Base-by-base conservation (phyloP, 2,888 invertebrate species). In the Hemistola chrysoprasaria region DNA sequence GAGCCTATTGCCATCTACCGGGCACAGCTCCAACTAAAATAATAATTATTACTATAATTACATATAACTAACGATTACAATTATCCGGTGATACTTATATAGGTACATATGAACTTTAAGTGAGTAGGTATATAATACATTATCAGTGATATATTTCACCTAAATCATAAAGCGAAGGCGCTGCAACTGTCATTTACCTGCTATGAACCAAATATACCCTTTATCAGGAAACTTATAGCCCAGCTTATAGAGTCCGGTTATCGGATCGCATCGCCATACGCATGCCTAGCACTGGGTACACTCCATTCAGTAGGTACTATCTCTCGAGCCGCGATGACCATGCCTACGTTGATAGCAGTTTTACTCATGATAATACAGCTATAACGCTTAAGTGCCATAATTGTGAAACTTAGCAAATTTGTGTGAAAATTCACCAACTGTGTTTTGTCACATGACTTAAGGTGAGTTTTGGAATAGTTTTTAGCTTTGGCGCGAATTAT, bases 261-360 rank as follows among this genome's bases (percentile, higher is more conserved):
- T 34, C 25, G 22, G 41, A 35, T 43, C 49, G 55, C 26, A 41
- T 49, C 69, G 62, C 56, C 65, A 41, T 72, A 79, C 79, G 79
- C 79, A 79, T 80, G 79, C 63, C 71, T 73, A 60, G 53, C 53
- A 48, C 56, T 53, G 54, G 48, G 46, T 43, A 44, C 58, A 53
- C 59, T 53, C 65, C 58, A 54, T 66, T 53, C 46, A 28, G 37
- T 51, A 44, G 38, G 43, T 45, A 48, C 44, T 52, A 49, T 46
- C 53, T 47, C 50, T 59, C 51, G 24, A 37, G 24, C 44, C 62
- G 63, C 62, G 67, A 59, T 67, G 63, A 65, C 59, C 62, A 59
- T 48, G 52, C 22, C 38, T 21, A 42, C 40, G 46, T 58, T 53
- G 45, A 45, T 42, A 56, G 59, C 50, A 56, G 8, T n/a, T 8